Evolutionary conservation across 2,113 vertebrate species (phyloP).

Genomic region (Malurus elegans): DNA sequence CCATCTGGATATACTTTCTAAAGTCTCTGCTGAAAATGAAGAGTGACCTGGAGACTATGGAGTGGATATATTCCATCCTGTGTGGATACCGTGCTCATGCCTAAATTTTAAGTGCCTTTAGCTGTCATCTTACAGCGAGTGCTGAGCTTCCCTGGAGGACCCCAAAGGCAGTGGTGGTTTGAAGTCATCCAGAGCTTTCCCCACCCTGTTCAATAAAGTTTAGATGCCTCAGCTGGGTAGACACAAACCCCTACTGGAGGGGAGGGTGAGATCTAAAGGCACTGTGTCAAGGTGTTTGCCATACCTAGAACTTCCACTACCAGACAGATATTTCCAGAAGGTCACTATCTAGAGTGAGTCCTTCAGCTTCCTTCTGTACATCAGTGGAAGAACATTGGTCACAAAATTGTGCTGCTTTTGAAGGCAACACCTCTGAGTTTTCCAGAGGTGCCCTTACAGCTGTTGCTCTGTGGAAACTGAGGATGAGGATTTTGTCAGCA

Average conservation of each 20-base stretch:
- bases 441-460: neutral
- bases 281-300: neutral
- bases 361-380: neutral
- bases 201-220: neutral
- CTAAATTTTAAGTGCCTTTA: neutral
- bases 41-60: neutral
- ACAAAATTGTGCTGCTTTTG: neutral
- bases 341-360: neutral
- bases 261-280: neutral
- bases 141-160: neutral
- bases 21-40: neutral
- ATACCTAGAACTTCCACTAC: neutral
- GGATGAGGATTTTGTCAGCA: neutral
- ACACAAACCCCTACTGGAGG: neutral
- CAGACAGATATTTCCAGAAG: neutral
- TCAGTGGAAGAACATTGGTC: neutral
- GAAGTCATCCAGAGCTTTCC: neutral
- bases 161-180: neutral
- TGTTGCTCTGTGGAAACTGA: neutral
- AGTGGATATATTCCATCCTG: neutral
- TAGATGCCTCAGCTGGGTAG: neutral
- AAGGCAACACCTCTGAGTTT: neutral
- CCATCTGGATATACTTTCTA: neutral
- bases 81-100: neutral
- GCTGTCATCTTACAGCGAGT: neutral